phyloP scores from a whole-genome alignment of 53 echinoderm and acorn worm genomes.

The Temnopleurus reevesii region DNA sequence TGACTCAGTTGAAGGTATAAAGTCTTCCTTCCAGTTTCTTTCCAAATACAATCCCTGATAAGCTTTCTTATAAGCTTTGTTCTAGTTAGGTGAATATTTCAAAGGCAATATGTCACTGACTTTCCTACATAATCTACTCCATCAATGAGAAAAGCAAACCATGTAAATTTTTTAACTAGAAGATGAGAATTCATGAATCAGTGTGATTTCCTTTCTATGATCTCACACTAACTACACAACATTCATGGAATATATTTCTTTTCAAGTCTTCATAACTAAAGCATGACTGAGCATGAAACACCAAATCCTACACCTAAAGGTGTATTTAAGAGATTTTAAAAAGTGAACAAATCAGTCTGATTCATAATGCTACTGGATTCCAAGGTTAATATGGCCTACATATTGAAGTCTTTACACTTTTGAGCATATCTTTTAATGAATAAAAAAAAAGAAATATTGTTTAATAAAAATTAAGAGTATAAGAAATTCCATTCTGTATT shows the following conservation, averaged over 20 bases:
- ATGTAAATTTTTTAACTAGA: no score
- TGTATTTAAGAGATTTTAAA: no score
- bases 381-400: no score
- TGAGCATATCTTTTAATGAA: no score
- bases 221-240: not conserved
- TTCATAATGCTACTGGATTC: no score
- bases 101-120: not conserved
- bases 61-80: not conserved
- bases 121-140: not conserved
- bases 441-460: no score
- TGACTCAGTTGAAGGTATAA: not conserved
- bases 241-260: not conserved
- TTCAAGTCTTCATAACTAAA: not conserved
- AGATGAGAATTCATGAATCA: slow-evolving; percentile 18
- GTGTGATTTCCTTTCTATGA: not conserved
- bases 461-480: no score
- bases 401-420: no score
- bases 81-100: not conserved
- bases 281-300: not conserved
- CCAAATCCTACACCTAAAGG: no score
- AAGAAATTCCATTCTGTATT: no score
- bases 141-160: not conserved
- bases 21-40: not conserved
- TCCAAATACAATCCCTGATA: not conserved
- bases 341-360: no score